These are phyloP conservation scores for Ciconia maguari DNA, from an alignment of 2,113 vertebrate species.

Conservation along the genomic window DNA sequence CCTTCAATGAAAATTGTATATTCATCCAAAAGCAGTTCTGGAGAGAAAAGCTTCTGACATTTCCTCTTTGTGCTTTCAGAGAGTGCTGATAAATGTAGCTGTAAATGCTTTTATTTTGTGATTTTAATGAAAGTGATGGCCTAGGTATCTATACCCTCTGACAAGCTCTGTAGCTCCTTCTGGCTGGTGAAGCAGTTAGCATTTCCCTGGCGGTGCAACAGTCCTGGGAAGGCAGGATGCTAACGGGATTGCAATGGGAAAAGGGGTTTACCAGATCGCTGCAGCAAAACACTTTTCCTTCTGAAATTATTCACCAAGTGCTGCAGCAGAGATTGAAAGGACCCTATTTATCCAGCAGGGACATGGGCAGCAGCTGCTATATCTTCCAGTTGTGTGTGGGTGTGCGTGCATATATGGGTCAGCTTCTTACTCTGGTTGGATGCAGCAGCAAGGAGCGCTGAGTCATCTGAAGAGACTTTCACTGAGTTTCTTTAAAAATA, in stretches of 20 bases:
- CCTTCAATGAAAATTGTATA: neutral
- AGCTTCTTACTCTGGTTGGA: neutral
- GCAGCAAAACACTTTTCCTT: neutral
- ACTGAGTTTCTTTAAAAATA: neutral
- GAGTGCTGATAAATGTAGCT: neutral
- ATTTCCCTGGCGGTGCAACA: neutral
- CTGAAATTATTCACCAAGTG: neutral
- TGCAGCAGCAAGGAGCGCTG: neutral
- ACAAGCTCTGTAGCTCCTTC: neutral
- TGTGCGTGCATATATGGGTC: accelerated
- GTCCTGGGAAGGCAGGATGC: neutral
- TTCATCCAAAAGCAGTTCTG: neutral
- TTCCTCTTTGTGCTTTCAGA: neutral
- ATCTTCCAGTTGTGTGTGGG: neutral
- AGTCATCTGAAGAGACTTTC: neutral
- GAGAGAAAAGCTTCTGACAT: neutral
- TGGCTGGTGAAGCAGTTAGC: neutral
- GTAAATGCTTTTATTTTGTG: slow-evolving; percentile 19
- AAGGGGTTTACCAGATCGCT: neutral
- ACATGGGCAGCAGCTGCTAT: accelerated
- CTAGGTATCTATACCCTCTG: neutral
- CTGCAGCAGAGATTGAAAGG: neutral
- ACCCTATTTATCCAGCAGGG: neutral
- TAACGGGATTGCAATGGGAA: neutral
- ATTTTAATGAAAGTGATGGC: neutral